Conservation (phyloP, 2,888 invertebrate species). For the Sericinus montela region DNA sequence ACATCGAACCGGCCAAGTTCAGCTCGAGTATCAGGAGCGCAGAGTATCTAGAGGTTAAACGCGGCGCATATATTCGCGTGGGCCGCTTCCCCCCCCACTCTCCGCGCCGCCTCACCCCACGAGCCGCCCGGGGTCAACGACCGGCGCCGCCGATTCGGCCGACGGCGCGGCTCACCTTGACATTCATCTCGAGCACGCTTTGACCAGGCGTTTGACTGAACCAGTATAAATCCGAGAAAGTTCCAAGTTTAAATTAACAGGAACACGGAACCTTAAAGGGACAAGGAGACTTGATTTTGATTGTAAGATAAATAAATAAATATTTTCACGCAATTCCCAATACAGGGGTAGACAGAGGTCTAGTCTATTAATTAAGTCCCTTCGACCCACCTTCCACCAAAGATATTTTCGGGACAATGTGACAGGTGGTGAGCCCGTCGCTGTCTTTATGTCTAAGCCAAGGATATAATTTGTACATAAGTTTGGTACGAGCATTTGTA, state of each 20-base stretch:
- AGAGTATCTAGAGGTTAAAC: conserved; percentile 63
- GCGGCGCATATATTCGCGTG: conserved; percentile 73
- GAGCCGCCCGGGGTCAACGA: conserved; percentile 57
- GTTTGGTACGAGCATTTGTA: too few relatives aligned
- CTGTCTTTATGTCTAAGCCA: too few relatives aligned
- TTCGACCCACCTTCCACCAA: too few relatives aligned
- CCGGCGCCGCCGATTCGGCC: conserved; percentile 73
- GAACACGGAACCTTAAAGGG: background rate
- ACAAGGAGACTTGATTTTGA: too few relatives aligned
- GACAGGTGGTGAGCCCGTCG: too few relatives aligned
- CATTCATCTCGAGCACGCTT: conserved; percentile 75
- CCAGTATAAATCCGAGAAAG: conserved; percentile 48
- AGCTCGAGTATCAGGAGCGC: conserved; percentile 58
- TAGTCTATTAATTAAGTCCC: too few relatives aligned
- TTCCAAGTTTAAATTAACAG: background rate
- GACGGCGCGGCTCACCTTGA: conserved; percentile 77
- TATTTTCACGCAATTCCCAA: too few relatives aligned
- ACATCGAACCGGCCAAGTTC: conserved; percentile 27
- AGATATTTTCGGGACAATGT: too few relatives aligned
- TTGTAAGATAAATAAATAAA: too few relatives aligned
- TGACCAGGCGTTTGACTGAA: conserved; percentile 69
- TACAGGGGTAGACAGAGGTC: too few relatives aligned
- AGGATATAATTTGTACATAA: too few relatives aligned
- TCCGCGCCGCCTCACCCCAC: conserved; percentile 37
- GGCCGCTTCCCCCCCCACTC: conserved; percentile 60